phyloP scores from a whole-genome alignment of 2,888 invertebrate species.

The Galerucella pusilla region DNA sequence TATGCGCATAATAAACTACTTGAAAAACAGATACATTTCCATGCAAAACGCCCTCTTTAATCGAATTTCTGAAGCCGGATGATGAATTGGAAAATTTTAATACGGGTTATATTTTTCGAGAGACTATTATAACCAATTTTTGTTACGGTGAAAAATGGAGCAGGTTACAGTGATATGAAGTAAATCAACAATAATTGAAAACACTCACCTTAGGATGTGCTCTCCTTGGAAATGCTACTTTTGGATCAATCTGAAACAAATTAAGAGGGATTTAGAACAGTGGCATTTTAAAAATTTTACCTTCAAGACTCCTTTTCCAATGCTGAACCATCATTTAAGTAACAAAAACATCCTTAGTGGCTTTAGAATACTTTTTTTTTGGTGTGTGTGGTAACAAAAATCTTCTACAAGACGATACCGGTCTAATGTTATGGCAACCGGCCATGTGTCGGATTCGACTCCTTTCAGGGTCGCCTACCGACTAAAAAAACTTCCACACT shows the following conservation, averaged over 20 bases:
- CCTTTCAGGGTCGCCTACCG: too few relatives aligned
- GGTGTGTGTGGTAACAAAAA: too few relatives aligned
- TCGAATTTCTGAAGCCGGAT: conserved; percentile 1
- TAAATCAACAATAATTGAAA: not conserved
- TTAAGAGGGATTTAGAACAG: conserved; percentile 51
- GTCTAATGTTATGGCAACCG: too few relatives aligned
- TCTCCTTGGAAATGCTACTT: conserved; percentile 99
- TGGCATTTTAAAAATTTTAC: too few relatives aligned
- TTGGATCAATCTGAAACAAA: conserved; percentile 96
- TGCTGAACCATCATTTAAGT: too few relatives aligned
- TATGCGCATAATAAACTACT: conserved; percentile 41
- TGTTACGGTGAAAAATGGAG: not conserved
- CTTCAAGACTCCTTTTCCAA: too few relatives aligned
- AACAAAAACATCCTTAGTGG: too few relatives aligned
- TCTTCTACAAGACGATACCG: too few relatives aligned
- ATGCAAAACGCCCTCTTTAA: conserved; percentile 13
- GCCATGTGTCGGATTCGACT: too few relatives aligned
- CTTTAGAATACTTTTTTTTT: too few relatives aligned
- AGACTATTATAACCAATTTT: conserved; percentile 5
- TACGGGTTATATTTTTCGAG: not conserved
- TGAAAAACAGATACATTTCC: conserved; percentile 38
- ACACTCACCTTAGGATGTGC: conserved; percentile 96
- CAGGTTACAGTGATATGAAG: too few relatives aligned
- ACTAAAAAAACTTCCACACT: too few relatives aligned
- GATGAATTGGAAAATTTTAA: conserved; percentile 7